Evolutionary conservation across 2,888 invertebrate genomes (phyloP).

Genomic region (Salpingus planirostris): DNA sequence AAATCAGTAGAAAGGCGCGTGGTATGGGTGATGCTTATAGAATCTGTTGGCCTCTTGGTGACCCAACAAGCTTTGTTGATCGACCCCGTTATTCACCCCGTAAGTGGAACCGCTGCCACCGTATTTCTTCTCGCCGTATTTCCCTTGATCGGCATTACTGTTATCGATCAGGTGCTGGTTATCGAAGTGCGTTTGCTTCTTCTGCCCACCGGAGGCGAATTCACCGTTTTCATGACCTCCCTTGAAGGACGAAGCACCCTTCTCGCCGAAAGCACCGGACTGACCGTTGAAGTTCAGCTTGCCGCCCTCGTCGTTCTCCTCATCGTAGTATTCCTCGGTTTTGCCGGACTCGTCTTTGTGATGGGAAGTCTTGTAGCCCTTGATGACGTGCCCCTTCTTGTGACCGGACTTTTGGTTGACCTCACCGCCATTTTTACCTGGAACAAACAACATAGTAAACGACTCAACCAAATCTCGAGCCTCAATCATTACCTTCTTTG

Average conservation of each 20-base stretch:
- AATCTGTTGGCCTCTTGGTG: conserved; percentile 53
- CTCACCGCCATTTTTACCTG: conserved; percentile 47
- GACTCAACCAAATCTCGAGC: neutral
- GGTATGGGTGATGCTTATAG: conserved; percentile 48
- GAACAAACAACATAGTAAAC: neutral
- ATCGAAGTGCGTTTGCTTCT: conserved; percentile 51
- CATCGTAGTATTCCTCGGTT: conserved; percentile 56
- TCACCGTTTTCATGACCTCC: conserved; percentile 52
- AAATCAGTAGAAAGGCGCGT: conserved; percentile 45
- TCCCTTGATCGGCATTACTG: conserved; percentile 51
- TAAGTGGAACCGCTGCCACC: conserved; percentile 49
- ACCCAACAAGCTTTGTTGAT: conserved; percentile 52
- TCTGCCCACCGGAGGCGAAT: conserved; percentile 48
- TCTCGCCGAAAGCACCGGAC: conserved; percentile 50
- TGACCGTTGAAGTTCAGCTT: conserved; percentile 50
- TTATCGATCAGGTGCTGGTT: conserved; percentile 50
- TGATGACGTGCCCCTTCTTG: conserved; percentile 56
- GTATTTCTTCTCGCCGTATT: conserved; percentile 52
- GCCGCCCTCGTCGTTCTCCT: conserved; percentile 55
- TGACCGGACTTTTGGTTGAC: conserved; percentile 50
- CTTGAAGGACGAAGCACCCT: conserved; percentile 49
- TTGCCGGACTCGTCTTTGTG: conserved; percentile 59
- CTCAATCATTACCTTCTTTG: conserved; percentile 45
- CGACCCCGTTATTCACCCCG: conserved; percentile 52
- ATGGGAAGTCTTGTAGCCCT: conserved; percentile 58